Evolutionary conservation across 2,797 vertebrate genomes (phyloP), one percentile per base, ranked within the genome.

Genomic region (Protosalanx chinensis): DNA sequence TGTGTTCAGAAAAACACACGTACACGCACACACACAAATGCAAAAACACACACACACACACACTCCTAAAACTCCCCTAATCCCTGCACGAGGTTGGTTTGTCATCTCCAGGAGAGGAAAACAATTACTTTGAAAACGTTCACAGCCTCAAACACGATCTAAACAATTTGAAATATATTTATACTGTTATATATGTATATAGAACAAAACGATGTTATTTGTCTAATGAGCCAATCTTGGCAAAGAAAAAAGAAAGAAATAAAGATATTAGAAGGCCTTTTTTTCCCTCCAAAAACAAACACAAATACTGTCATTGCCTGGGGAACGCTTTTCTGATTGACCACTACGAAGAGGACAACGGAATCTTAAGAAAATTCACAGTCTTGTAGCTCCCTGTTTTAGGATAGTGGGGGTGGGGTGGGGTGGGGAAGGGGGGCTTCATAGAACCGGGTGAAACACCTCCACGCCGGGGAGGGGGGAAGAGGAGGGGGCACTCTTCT

Each of bases 311-410:
- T 86, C 82, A 57, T 72, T 74, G 79, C 12, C 20, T 49, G 35
- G 59, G 58, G 6, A n/a, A 3, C 35, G 7, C 35, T 20, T 33
- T 67, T 75, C 68, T 72, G 80, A 87, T 84, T 85, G 73, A 89
- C 80, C 3, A 81, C 78, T 69, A 83, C 81, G 63, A 74, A 64
- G 53, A 71, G 70, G 79, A 70, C 13, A 20, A 86, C 78, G 70
- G 1, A 75, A 79, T 82, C 66, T 76, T 78, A 86, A 74, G 66
- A 85, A 88, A 88, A 85, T 93, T 92, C 91, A 93, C 92, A 93
- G 92, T 93, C 86, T 91, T 82, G 79, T 84, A 87, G 82, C 85
- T 85, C 84, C 82, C 81, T 74, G 58, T 75, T 68, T 76, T 68
- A 57, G 67, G 1, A 18, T 64, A 68, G 65, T 58, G 29, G 33